Evolutionary conservation across 92 coral and sea anemone species (phyloP).

Genomic region (Palythoa grandis): DNA sequence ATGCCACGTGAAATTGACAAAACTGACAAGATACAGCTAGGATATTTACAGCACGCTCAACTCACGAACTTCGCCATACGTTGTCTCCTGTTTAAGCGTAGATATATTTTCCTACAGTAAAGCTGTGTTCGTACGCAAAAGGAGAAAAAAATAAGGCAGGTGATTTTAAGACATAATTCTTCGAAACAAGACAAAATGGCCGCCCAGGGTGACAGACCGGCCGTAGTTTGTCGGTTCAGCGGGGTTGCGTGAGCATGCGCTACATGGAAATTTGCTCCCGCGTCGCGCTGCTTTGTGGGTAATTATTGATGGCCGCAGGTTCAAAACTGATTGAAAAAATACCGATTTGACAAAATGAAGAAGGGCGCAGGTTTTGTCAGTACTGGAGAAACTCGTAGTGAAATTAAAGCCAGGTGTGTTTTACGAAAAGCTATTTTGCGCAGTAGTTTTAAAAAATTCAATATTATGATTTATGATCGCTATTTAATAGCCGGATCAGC

Average conservation of each 20-base stretch:
- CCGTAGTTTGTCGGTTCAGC: background rate
- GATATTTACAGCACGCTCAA: background rate
- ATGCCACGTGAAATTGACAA: background rate
- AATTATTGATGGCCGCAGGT: background rate
- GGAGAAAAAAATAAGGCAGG: background rate
- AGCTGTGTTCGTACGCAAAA: background rate
- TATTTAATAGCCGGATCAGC: too few species aligned
- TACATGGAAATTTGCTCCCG: too few species aligned
- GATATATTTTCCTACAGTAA: background rate
- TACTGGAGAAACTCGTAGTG: background rate
- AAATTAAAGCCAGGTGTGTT: constrained; percentile 9
- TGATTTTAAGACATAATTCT: background rate
- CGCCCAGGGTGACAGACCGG: background rate
- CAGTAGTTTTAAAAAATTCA: too few species aligned
- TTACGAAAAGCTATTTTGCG: background rate
- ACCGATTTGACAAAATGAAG: background rate
- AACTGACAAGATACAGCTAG: background rate
- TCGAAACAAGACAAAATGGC: background rate
- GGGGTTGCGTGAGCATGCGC: background rate
- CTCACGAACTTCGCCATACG: background rate
- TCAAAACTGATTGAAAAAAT: background rate
- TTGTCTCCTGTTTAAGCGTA: background rate
- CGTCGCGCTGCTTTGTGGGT: too few species aligned
- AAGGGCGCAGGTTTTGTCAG: background rate
- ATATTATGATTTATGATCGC: too few species aligned